Evolutionary conservation across 2,888 invertebrate genomes (phyloP), one percentile per base, ranked within the genome.

Genomic region (Alcis repandata): DNA sequence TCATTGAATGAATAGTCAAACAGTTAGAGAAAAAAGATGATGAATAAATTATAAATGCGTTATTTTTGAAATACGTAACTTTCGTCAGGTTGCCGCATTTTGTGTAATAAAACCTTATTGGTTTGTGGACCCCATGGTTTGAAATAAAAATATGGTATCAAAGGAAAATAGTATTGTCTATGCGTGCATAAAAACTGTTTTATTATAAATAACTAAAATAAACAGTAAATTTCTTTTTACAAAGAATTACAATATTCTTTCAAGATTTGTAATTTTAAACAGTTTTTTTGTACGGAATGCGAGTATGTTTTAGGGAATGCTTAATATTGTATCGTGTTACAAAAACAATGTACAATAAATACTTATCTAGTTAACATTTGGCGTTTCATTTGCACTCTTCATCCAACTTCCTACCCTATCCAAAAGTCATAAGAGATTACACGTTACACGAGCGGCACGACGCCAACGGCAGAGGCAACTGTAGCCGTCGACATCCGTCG

Each of bases 291-390:
- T 76, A 71, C 59, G 71, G 64, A n/a, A 32, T 7, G 76, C 77
- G 72, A 74, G 85, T 82, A 85, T 86, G 88, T 86, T 87, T 84
- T 81, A 84, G 81, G 78, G 76, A 84, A 84, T 83, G 90, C 90
- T 91, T 90, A 83, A 48, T 84, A 80, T 78, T 85, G 85, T 89
- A 89, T 86, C 84, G 85, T 87, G 89, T 91, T 91, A 90, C 80
- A 86, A 83, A 84, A 84, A 83, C 80, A 76, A 89, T 90, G 88
- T 91, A 91, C 85, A 91, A 91, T 92, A 91, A 90, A 90, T 77
- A 81, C 83, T 80, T 82, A 88, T 54, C 33, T 27, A 54, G 41
- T 54, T 54, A 59, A 41, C n/a, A 41, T 32, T 56, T 19, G 11
- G 46, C 17, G 48, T 49, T 49, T 45, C 22, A n/a, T 45, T 45